A percentile compares a stretch with the other conserved stretches of the same genome.
Conservation (phyloP, 2,797 vertebrate species). For the Pterois miles region DNA sequence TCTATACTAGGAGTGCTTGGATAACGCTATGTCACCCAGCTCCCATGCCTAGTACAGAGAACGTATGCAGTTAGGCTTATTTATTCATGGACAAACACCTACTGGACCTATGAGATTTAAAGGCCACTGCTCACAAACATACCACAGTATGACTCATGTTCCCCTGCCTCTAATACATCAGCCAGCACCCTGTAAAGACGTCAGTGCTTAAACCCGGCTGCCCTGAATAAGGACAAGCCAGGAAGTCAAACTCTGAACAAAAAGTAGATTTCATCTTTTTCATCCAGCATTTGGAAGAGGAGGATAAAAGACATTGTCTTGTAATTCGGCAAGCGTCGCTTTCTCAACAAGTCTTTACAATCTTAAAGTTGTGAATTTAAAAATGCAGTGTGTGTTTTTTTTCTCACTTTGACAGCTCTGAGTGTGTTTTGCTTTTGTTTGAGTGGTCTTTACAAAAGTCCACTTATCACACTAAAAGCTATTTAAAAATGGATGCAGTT, state of each 20-base stretch:
- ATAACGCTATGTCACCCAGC: neutral
- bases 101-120: conserved; percentile 33
- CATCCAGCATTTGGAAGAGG: neutral
- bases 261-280: neutral
- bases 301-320: neutral
- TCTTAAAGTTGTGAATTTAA: neutral
- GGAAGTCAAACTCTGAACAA: neutral
- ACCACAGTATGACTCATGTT: conserved; percentile 37
- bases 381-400: neutral
- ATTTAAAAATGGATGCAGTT: neutral
- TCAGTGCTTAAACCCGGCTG: neutral
- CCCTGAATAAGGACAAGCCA: neutral
- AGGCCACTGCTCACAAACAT: conserved; percentile 47
- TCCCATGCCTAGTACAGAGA: neutral
- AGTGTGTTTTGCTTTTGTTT: neutral
- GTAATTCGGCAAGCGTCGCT: neutral
- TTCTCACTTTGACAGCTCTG: neutral
- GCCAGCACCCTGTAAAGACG: neutral
- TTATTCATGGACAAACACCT: conserved; percentile 49
- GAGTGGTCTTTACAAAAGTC: neutral
- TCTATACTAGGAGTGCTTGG: neutral
- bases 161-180: neutral
- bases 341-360: neutral
- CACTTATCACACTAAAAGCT: neutral
- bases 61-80: neutral